Evolutionary conservation across 2,113 vertebrate species (phyloP).

Genomic region (Glaucomys volans): DNA sequence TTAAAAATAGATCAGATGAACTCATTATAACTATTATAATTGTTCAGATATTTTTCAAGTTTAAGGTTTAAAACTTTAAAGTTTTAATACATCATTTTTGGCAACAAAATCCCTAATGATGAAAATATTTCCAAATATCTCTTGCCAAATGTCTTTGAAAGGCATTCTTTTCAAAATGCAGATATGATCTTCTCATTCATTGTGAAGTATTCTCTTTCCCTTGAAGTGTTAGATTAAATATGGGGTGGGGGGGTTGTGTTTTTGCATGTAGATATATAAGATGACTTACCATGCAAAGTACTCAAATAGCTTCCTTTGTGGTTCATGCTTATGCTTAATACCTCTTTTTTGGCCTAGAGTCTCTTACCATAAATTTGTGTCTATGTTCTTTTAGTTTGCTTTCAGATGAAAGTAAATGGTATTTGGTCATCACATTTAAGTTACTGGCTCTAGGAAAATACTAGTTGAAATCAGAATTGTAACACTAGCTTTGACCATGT

Average conservation of each 20-base stretch:
- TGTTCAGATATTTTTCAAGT: conserved; percentile 1
- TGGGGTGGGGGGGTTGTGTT: background rate
- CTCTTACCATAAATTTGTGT: background rate
- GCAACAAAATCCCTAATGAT: background rate
- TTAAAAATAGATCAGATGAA: background rate
- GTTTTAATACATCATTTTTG: conserved; percentile 11
- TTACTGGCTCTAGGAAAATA: background rate
- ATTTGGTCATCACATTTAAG: background rate
- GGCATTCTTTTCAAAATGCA: background rate
- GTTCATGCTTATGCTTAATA: background rate
- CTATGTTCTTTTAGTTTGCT: background rate
- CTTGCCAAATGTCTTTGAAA: background rate
- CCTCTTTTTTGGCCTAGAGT: background rate
- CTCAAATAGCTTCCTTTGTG: background rate
- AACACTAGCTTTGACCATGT: background rate
- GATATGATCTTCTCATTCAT: background rate
- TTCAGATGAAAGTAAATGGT: conserved; percentile 8
- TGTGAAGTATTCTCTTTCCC: background rate
- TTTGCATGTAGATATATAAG: background rate
- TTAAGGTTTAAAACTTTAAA: too few relatives aligned
- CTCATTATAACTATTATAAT: background rate
- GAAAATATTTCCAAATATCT: background rate
- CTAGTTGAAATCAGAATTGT: background rate
- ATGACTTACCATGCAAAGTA: background rate
- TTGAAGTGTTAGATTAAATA: background rate